These are phyloP conservation scores for Vidua chalybeata DNA, from an alignment of 2,113 vertebrate species.

Conservation along the genomic window DNA sequence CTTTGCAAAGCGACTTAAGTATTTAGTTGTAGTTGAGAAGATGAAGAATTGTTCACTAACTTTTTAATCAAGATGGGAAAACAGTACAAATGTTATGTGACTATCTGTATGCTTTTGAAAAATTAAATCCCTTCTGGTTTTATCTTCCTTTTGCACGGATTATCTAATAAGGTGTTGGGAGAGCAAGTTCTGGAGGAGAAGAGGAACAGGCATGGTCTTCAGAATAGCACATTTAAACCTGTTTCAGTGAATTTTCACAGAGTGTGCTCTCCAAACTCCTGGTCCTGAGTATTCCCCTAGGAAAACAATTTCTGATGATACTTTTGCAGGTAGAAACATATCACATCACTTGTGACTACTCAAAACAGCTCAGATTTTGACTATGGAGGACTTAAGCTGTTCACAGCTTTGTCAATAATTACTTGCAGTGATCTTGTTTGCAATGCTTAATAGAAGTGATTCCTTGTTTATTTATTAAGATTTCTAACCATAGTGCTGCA, in stretches of 20 bases:
- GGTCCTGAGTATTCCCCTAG: not conserved
- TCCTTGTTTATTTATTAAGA: not conserved
- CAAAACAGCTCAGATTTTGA: not conserved
- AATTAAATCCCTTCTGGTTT: not conserved
- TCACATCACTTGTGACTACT: not conserved
- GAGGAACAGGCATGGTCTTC: not conserved
- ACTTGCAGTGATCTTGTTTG: not conserved
- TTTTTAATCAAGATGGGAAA: not conserved
- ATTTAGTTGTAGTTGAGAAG: not conserved
- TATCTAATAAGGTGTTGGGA: not conserved
- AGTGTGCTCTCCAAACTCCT: not conserved
- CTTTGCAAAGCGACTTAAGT: not conserved
- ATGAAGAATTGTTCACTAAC: not conserved
- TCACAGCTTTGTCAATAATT: not conserved
- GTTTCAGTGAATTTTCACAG: not conserved
- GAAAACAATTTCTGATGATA: not conserved
- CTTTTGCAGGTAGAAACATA: not conserved
- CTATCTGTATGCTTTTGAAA: not conserved
- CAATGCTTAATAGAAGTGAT: not conserved
- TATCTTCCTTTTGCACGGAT: not conserved
- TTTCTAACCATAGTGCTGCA: not conserved
- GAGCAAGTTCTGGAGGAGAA: not conserved
- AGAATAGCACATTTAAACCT: not conserved
- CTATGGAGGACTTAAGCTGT: not conserved
- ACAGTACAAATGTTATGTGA: not conserved